These are phyloP conservation scores for Drosophila lacertosa DNA, from an alignment of 1,140 invertebrate species.

Conservation along the genomic window DNA sequence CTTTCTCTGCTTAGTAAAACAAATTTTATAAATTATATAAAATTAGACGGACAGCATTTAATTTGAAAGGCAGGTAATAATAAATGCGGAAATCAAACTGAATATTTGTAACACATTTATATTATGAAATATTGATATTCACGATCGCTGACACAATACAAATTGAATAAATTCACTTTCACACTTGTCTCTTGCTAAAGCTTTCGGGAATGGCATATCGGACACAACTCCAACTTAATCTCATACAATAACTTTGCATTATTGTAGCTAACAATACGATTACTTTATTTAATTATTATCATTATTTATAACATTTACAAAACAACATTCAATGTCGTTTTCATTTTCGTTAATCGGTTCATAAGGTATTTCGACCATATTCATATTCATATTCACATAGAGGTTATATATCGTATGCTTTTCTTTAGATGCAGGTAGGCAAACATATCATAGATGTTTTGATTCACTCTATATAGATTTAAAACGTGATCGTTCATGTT, in stretches of 20 bases:
- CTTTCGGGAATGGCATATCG: slow-evolving; percentile 51
- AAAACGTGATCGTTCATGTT: slow-evolving; percentile 30
- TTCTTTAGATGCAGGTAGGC: slow-evolving; percentile 34
- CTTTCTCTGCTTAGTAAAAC: neutral
- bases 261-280: slow-evolving; percentile 44
- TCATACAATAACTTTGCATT: slow-evolving; percentile 24
- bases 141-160: slow-evolving; percentile 5
- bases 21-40: slow-evolving; percentile 3
- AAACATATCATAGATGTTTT: slow-evolving; percentile 33
- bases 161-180: slow-evolving; percentile 13
- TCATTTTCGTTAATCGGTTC: slow-evolving; percentile 21
- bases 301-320: slow-evolving; percentile 60
- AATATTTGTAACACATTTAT: neutral
- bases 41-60: neutral
- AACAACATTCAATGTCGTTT: slow-evolving; percentile 63
- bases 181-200: slow-evolving; percentile 54
- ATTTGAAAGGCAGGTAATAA: slow-evolving; percentile 3
- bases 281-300: slow-evolving; percentile 21
- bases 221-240: slow-evolving; percentile 12
- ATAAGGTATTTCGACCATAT: slow-evolving; percentile 27
- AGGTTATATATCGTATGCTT: neutral
- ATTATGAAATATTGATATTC: neutral
- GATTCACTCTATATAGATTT: slow-evolving; percentile 20
- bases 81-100: neutral
- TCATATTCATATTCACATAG: slow-evolving; percentile 25